Conservation (phyloP, 2,113 vertebrate genomes). For the Ictidomys tridecemlineatus region DNA sequence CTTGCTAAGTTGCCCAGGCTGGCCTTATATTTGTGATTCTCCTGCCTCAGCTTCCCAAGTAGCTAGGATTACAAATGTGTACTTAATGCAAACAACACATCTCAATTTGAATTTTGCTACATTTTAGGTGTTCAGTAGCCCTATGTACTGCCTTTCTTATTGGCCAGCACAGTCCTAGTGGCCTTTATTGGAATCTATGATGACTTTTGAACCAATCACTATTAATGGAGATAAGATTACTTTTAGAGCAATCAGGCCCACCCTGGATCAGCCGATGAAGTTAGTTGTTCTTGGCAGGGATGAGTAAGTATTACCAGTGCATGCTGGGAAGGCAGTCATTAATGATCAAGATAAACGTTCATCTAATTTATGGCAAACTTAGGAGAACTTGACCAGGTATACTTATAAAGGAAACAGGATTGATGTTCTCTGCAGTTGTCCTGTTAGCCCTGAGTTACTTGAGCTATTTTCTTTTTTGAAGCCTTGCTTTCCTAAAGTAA, state of each 20-base stretch:
- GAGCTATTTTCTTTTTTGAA: slow-evolving; percentile 60
- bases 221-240: slow-evolving; percentile 35
- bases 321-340: slow-evolving; percentile 23
- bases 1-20: not conserved
- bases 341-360: slow-evolving; percentile 33
- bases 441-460: slow-evolving; percentile 43
- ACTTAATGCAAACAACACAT: not conserved
- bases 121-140: slow-evolving; percentile 20
- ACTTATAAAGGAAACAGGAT: slow-evolving; percentile 23
- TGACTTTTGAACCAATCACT: slow-evolving; percentile 27
- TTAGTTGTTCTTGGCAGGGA: not conserved
- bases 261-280: not conserved
- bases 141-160: not conserved
- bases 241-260: slow-evolving; percentile 11
- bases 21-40: not conserved
- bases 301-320: not conserved
- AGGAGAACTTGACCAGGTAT: not conserved
- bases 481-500: slow-evolving; percentile 59
- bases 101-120: not conserved
- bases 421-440: slow-evolving; percentile 53
- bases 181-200: slow-evolving; percentile 23
- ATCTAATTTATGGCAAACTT: slow-evolving; percentile 47
- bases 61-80: not conserved
- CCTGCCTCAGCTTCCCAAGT: not conserved
- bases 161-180: slow-evolving; percentile 6